Evolutionary conservation across 2,797 vertebrate species (phyloP), one percentile per base, ranked within the genome.

Genomic region (Furcifer pardalis): DNA sequence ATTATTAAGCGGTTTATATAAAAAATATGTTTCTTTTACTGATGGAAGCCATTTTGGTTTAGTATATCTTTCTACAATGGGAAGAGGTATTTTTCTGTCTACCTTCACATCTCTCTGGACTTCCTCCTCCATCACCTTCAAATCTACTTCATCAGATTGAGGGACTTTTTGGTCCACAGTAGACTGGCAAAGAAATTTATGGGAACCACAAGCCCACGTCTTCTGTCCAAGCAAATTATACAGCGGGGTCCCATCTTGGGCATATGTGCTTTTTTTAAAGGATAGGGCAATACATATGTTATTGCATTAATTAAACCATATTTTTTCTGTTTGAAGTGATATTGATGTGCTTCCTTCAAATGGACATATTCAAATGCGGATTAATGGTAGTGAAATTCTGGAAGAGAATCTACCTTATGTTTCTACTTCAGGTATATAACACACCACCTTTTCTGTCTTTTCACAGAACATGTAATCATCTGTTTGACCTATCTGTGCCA

Each of bases 311-410:
- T 74, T 89, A 66, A 85, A 8, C 62, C 0, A 62, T 77, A 86
- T 81, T 63, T 90, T 56, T 42, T 93, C 68, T 87, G 21, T 76
- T 91, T 89, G 87, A 94, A 98, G 97, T 68, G 95, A 96, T n/a
- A 66, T 97, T 77, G 95, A 97, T 27, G 87, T 98, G 84, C 95
- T 93, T 79, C 88, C 82, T 69, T 93, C 88, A 82, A 82, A 94
- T 44, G 91, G 44, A 80, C 62, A 15, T 27, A 2, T 95, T 59
- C 92, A 89, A 71, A 56, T 96, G 88, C 96, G 90, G 92, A 91
- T 98, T 79, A 96, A 97, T 73, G 95, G 95, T 89, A 87, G 91
- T 17, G 92, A 96, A 91, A 81, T 90, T 75, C 86, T 93, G 77
- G 79, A 3, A 84, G 86, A 88, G 37, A 94, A 87, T 73, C 89